Percentiles rank a stretch among this genome's conserved stretches.
These are phyloP conservation scores for Orius laevigatus DNA, from an alignment of 1,140 invertebrate genomes.

Conservation along the genomic window DNA sequence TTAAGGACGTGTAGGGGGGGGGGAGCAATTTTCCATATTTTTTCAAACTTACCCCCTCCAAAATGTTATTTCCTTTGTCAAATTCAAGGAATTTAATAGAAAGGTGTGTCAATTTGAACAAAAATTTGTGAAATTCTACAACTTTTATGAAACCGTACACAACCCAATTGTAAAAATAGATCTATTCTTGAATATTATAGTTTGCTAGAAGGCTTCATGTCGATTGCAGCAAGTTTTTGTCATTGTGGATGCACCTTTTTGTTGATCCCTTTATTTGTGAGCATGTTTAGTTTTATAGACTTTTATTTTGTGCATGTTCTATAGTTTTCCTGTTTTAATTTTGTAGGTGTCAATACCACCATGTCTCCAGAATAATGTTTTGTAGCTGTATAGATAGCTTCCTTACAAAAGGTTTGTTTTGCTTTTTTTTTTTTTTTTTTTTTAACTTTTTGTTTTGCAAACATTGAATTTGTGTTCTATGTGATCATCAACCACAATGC, in stretches of 20 bases:
- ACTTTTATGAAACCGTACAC: too few relatives aligned
- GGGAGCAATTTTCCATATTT: too few relatives aligned
- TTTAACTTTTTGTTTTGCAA: constrained; percentile 12
- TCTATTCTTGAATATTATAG: too few relatives aligned
- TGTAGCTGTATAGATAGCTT: constrained; percentile 15
- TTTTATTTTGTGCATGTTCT: constrained; percentile 8
- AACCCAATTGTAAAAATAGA: too few relatives aligned
- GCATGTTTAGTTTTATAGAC: constrained; percentile 5
- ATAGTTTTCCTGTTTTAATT: constrained; percentile 6
- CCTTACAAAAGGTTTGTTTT: constrained; percentile 14
- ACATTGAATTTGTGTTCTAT: constrained; percentile 1
- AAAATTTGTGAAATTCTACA: too few relatives aligned
- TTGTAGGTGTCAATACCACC: constrained; percentile 13
- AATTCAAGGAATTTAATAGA: too few relatives aligned
- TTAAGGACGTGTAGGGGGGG: too few relatives aligned
- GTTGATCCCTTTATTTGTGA: background rate
- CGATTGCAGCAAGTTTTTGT: background rate
- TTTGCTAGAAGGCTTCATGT: too few relatives aligned
- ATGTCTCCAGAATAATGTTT: constrained; percentile 12
- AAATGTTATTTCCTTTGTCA: too few relatives aligned
- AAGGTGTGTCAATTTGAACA: too few relatives aligned
- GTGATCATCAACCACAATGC: constrained; percentile 6
- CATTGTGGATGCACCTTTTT: constrained; percentile 7
- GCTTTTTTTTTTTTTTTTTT: constrained; percentile 18
- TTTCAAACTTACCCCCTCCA: too few relatives aligned